A percentile compares a stretch with the other conserved stretches of the same genome.
Conservation (phyloP, 2,888 invertebrate species). For the Leucophenga montana region DNA sequence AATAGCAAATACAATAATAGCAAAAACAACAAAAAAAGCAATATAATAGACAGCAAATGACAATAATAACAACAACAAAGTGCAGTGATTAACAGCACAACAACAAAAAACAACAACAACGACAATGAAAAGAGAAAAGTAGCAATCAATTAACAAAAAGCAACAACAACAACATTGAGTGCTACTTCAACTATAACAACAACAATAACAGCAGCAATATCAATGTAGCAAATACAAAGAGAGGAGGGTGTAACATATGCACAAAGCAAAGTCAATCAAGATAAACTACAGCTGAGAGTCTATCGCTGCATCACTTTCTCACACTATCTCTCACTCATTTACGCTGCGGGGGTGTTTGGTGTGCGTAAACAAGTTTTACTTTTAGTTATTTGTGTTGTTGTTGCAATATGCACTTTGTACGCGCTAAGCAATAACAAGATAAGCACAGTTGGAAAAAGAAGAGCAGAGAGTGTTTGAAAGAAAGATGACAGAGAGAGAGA, state of each 20-base stretch:
- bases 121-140: slow-evolving; percentile 45
- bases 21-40: slow-evolving; percentile 42
- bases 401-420: no score
- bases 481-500: no score
- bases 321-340: neutral
- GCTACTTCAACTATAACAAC: slow-evolving; percentile 52
- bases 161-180: slow-evolving; percentile 37
- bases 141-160: slow-evolving; percentile 64
- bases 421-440: no score
- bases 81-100: slow-evolving; percentile 42
- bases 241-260: neutral
- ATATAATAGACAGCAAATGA: slow-evolving; percentile 13
- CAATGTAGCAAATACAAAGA: no score
- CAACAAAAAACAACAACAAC: slow-evolving; percentile 26
- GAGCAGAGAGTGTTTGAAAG: no score
- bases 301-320: neutral
- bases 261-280: slow-evolving; percentile 1
- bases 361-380: no score
- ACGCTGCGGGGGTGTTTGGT: neutral
- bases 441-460: no score
- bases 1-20: slow-evolving; percentile 61
- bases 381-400: no score
- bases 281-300: neutral
- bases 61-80: slow-evolving; percentile 22
- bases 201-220: slow-evolving; percentile 45